A percentile compares a stretch with the other conserved stretches of the same genome.
phyloP scores from a whole-genome alignment of 2,888 invertebrate species.

The Drosophila cracens region DNA sequence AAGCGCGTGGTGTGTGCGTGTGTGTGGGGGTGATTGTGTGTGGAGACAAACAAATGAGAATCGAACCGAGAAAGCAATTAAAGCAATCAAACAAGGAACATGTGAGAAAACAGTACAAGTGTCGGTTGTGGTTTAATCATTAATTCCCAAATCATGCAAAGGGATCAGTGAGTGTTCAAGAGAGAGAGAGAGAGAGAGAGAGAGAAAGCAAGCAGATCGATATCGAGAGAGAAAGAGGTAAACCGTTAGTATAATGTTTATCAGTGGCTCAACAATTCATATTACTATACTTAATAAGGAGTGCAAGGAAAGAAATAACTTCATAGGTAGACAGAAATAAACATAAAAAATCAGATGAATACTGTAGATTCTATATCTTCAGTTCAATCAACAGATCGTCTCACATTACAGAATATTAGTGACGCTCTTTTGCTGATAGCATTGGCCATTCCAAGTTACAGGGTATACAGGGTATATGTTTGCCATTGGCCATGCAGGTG shows the following conservation, averaged over 20 bases:
- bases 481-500: background rate
- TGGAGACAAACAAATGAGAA: constrained; percentile 50
- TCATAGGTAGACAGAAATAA: constrained; percentile 1
- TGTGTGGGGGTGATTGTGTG: constrained; percentile 20
- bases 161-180: constrained; percentile 1
- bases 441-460: background rate
- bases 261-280: background rate
- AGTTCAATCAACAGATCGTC: background rate
- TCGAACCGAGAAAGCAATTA: constrained; percentile 65
- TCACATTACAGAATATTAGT: background rate
- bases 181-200: constrained; percentile 10
- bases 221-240: constrained; percentile 35
- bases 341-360: background rate
- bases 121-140: constrained; percentile 28
- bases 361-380: background rate
- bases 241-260: constrained; percentile 51
- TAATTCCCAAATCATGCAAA: constrained; percentile 32
- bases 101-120: constrained; percentile 33
- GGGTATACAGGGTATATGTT: background rate
- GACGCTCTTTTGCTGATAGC: background rate
- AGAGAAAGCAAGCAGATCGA: constrained; percentile 14
- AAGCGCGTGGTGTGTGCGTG: constrained; percentile 73
- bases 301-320: background rate
- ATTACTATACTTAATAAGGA: background rate
- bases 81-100: constrained; percentile 66